These are phyloP conservation scores for Calliphora vomitoria DNA, from an alignment of 2,888 invertebrate genomes.

Conservation along the genomic window DNA sequence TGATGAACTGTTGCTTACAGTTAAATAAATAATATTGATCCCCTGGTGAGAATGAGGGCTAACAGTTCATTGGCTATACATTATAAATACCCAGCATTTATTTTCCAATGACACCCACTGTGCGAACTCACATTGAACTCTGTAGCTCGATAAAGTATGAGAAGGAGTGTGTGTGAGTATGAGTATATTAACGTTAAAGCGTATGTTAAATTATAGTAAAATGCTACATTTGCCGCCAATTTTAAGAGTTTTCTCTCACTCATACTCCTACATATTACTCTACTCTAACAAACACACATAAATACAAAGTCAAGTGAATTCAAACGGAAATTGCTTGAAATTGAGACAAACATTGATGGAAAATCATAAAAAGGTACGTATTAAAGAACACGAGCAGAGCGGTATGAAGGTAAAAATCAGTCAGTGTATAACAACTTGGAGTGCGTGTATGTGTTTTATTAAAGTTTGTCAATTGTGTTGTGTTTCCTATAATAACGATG, in stretches of 20 bases:
- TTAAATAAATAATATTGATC: no score
- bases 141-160: neutral
- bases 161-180: conserved; percentile 6
- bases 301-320: conserved; percentile 69
- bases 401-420: conserved; percentile 17
- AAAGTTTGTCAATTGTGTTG: conserved; percentile 79
- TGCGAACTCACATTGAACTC: conserved; percentile 1
- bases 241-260: conserved; percentile 43
- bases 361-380: conserved; percentile 54
- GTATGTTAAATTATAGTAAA: conserved; percentile 71
- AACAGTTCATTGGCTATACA: no score
- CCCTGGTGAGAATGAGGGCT: no score
- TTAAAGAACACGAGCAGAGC: neutral
- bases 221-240: conserved; percentile 76
- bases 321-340: conserved; percentile 81
- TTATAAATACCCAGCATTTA: no score
- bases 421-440: neutral
- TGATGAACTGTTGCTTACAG: no score
- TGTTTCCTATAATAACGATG: conserved; percentile 54
- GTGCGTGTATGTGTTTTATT: conserved; percentile 9
- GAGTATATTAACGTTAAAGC: conserved; percentile 59
- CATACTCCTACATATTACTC: neutral
- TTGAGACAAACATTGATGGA: conserved; percentile 77
- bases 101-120: conserved; percentile 11
- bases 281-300: neutral